phyloP scores from a whole-genome alignment of 1,140 invertebrate species.

The Microplitis demolitor region DNA sequence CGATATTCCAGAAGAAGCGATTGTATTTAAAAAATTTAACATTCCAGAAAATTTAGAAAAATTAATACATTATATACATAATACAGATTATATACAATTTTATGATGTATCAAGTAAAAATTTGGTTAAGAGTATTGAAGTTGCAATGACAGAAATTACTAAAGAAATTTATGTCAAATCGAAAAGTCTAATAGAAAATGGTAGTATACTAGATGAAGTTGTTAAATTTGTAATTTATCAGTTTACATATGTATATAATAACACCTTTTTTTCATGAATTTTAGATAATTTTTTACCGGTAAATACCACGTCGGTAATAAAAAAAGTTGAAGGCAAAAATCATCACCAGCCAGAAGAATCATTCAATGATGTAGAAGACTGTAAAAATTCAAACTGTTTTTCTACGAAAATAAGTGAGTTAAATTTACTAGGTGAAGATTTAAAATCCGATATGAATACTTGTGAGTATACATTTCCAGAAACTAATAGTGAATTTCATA shows the following conservation, averaged over 20 bases:
- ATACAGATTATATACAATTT: constrained; percentile 38
- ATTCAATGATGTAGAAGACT: not conserved
- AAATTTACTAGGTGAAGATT: constrained; percentile 43
- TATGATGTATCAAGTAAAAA: constrained; percentile 38
- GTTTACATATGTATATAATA: constrained; percentile 4
- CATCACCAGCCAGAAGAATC: not conserved
- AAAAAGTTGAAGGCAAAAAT: not conserved
- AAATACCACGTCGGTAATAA: constrained; percentile 4
- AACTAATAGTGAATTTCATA: constrained; percentile 33
- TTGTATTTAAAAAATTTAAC: constrained; percentile 44
- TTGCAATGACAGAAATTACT: constrained; percentile 39
- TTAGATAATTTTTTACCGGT: constrained; percentile 37
- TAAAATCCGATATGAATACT: constrained; percentile 24
- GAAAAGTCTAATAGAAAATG: constrained; percentile 38
- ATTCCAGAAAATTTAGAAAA: constrained; percentile 50
- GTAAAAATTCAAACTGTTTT: constrained; percentile 27
- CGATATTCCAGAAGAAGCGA: constrained; percentile 51
- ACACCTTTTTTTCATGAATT: constrained; percentile 7
- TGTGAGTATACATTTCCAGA: constrained; percentile 6
- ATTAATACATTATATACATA: constrained; percentile 49
- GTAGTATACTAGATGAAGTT: constrained; percentile 26
- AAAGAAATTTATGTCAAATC: constrained; percentile 26
- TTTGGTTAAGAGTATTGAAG: constrained; percentile 47
- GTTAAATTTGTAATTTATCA: not conserved
- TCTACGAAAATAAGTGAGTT: constrained; percentile 44